Conservation (phyloP, 2,113 vertebrate species). For the Microcebus griseorufus region DNA sequence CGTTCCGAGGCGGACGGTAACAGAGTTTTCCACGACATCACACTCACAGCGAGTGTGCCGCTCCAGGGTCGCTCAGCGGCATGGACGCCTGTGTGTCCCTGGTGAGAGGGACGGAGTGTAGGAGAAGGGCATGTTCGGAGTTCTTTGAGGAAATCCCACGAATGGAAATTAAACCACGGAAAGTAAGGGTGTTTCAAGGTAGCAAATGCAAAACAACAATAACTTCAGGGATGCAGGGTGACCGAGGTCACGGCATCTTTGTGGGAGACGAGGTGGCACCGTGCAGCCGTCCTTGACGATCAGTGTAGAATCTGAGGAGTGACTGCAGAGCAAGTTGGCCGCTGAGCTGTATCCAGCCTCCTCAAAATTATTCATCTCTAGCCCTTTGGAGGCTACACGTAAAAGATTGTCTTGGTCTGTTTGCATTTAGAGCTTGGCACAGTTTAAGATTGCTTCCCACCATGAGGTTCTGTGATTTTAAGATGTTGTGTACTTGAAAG, state of each 20-base stretch:
- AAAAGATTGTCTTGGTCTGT: not conserved
- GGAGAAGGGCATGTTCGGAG: not conserved
- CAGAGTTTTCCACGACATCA: accelerated
- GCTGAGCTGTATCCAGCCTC: not conserved
- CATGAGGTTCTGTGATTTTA: not conserved
- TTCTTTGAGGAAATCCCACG: not conserved
- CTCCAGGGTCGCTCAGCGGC: not conserved
- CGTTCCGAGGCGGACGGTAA: not conserved
- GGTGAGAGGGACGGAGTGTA: accelerated
- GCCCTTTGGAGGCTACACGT: not conserved
- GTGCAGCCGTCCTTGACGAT: not conserved
- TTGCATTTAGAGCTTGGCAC: not conserved
- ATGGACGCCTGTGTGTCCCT: accelerated
- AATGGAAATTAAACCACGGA: not conserved
- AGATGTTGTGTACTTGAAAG: constrained; percentile 67
- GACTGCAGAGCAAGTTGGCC: no score
- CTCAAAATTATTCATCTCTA: not conserved
- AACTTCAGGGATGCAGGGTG: accelerated
- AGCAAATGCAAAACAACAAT: not conserved
- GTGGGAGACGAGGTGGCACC: not conserved
- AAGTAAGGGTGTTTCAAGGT: not conserved
- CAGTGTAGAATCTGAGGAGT: not conserved
- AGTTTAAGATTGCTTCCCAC: not conserved
- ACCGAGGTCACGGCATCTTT: not conserved
- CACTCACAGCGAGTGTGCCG: accelerated